phyloP scores from a whole-genome alignment of 2,113 vertebrate genomes.

The Ia io region DNA sequence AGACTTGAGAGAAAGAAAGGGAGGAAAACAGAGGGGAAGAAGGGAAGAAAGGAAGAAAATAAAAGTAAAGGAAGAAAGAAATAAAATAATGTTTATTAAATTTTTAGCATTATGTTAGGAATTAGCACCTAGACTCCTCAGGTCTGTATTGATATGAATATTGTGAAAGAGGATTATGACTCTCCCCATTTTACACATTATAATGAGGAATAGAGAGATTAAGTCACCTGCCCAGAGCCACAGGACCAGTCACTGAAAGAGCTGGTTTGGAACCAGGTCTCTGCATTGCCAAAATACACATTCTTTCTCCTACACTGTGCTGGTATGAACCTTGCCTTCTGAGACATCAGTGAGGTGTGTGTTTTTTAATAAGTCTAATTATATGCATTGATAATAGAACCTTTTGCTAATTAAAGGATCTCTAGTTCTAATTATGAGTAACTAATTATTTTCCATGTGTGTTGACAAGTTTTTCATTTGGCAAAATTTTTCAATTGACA shows the following conservation, averaged over 20 bases:
- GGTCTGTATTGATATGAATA: not conserved
- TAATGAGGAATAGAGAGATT: not conserved
- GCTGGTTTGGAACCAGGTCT: not conserved
- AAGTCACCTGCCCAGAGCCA: not conserved
- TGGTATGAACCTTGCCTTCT: not conserved
- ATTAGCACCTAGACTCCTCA: not conserved
- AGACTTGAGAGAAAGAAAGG: not conserved
- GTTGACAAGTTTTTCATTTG: not conserved
- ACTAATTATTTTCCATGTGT: not conserved
- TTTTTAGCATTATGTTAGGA: not conserved
- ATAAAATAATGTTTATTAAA: not conserved
- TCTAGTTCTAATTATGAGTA: not conserved
- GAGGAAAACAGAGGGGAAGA: not conserved
- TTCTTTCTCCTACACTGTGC: not conserved
- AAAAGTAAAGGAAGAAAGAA: not conserved
- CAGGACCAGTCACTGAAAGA: not conserved
- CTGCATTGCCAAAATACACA: not conserved
- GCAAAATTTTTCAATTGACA: not conserved
- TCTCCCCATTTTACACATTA: not conserved
- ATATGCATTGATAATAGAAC: not conserved
- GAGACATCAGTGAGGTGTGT: not conserved
- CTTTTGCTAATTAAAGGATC: not conserved
- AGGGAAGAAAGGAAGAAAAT: not conserved
- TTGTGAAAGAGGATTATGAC: not conserved
- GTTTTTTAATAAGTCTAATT: not conserved